phyloP scores from a whole-genome alignment of 2,113 vertebrate genomes.

The Platichthys stellatus region DNA sequence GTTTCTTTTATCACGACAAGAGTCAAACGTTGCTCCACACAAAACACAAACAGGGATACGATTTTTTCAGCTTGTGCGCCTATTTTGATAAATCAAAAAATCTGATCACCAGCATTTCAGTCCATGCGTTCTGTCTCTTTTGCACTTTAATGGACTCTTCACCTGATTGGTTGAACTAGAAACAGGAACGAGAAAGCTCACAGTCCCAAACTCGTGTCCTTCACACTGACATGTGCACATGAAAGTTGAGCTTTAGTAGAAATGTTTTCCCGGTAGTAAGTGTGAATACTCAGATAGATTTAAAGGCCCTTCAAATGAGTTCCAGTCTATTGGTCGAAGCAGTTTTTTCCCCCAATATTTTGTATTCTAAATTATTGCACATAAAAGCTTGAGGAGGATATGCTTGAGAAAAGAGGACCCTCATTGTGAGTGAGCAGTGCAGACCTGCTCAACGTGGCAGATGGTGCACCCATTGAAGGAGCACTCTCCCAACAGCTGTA shows the following conservation, averaged over 20 bases:
- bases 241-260: background rate
- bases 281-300: background rate
- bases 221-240: too few relatives aligned
- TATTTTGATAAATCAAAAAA: too few relatives aligned
- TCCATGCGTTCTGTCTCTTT: background rate
- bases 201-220: too few relatives aligned
- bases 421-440: conserved; percentile 26
- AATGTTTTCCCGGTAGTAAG: background rate
- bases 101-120: too few relatives aligned
- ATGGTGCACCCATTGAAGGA: conserved; percentile 38
- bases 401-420: conserved; percentile 5
- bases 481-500: conserved; percentile 39
- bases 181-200: background rate
- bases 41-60: too few relatives aligned
- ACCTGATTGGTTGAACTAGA: background rate
- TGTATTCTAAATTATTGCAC: background rate
- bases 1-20: too few relatives aligned
- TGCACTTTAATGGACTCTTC: background rate
- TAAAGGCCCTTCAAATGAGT: background rate
- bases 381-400: background rate
- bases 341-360: background rate
- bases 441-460: conserved; percentile 35
- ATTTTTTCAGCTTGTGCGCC: too few relatives aligned
- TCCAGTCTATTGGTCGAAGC: background rate
- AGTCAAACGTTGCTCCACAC: too few relatives aligned